Percentiles rank a stretch among this genome's conserved stretches.
phyloP scores from a whole-genome alignment of 2,888 invertebrate genomes.

The Acrobasis suavella region DNA sequence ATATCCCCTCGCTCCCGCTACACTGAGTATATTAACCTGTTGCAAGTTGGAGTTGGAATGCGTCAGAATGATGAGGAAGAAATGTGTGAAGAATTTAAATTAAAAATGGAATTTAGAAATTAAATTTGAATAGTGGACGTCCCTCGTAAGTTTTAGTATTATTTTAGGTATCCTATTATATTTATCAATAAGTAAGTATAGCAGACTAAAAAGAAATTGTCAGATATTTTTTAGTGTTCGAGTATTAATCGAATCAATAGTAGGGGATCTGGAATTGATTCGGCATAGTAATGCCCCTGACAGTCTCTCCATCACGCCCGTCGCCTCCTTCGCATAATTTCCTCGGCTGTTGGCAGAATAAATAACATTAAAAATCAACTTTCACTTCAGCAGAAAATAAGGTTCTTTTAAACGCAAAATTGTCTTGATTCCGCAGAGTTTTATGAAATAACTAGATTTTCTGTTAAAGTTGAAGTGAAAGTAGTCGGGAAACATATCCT shows the following conservation, averaged over 20 bases:
- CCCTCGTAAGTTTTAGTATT: too few relatives aligned
- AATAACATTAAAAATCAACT: constrained; percentile 72
- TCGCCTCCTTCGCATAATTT: constrained; percentile 66
- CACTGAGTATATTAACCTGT: too few relatives aligned
- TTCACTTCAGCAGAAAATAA: constrained; percentile 42
- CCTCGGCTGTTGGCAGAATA: constrained; percentile 59
- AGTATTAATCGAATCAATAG: constrained; percentile 31
- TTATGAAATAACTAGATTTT: constrained; percentile 12
- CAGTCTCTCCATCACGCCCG: constrained; percentile 70
- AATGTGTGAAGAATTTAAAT: too few relatives aligned
- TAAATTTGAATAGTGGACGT: too few relatives aligned
- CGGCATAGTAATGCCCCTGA: constrained; percentile 67
- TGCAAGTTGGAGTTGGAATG: too few relatives aligned
- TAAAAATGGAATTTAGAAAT: too few relatives aligned
- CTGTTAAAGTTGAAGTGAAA: background rate
- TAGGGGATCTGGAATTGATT: constrained; percentile 65
- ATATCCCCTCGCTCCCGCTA: too few relatives aligned
- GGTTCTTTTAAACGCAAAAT: constrained; percentile 37
- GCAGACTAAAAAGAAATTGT: too few relatives aligned
- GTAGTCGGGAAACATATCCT: too few relatives aligned
- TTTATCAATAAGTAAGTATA: too few relatives aligned
- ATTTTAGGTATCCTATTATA: too few relatives aligned
- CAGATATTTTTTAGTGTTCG: background rate
- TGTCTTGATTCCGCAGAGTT: constrained; percentile 26
- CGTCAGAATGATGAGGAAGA: too few relatives aligned